Evolutionary conservation across 2,113 vertebrate species (phyloP), one percentile per base, ranked within the genome.

Genomic region (Athene noctua): DNA sequence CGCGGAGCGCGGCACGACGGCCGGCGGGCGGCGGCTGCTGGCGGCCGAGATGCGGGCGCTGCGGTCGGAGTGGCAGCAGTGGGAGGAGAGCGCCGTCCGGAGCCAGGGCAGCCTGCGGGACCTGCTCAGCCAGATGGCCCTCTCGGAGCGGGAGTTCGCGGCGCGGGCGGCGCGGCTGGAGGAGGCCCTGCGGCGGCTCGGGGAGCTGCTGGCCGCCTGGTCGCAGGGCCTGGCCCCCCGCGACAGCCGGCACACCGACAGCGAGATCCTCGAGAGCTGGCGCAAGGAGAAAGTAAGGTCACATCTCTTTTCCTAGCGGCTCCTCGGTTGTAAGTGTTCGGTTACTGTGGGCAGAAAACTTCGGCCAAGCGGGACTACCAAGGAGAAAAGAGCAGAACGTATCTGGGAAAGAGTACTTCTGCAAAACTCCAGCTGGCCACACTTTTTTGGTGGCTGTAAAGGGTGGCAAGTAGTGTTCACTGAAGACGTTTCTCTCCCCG

Each of bases 1-100:
- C 21, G 98, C 99, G 16, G 97, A 98, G 55, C 98, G 98, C 94
- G 97, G 98, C 97, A 99, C 98, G 26, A 98, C 98, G 8, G 74
- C 98, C 97, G 49, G 98, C 94, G 95, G 99, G 79, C 98, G 98
- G 70, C 99, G 99, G 97, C 98, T 98, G 49, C 97, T 99, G 95
- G 98, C 98, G 58, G 85, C 98, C 1, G 99, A 99, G 98, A 98
- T 99, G 98, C 98, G 98, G 98, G 98, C 98, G 88, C 98, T 99
- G 96, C 98, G 92, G 13, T 97, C 98, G 1, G 99, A 99, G 92
- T 99, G 99, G 99, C 98, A 98, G 98, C 99, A 99, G 97, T 99
- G 99, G 99, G 99, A 99, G 86, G 99, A 99, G 82, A 98, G 98
- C 8, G 98, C 98, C 4, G 74, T 98, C 19, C 98, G 98, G 46